Conservation (phyloP, 2,888 invertebrate genomes). For the Brachypalpus laphriformis region DNA sequence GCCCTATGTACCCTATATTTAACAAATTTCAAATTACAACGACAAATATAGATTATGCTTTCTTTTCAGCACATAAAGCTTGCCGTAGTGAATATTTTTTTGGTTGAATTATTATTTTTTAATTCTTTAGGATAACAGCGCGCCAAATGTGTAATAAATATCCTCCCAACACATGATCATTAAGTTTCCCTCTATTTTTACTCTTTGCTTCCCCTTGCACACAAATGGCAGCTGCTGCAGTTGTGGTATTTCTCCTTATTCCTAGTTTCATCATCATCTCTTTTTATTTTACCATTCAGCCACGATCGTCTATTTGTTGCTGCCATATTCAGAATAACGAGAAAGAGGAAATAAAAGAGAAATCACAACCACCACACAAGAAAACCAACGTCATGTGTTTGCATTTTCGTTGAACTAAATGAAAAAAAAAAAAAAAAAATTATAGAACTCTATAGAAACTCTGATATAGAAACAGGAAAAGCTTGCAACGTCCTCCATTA, state of each 20-base stretch:
- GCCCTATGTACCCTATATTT: too few species aligned
- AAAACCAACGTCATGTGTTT: background rate
- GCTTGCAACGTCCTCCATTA: background rate
- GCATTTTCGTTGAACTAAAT: background rate
- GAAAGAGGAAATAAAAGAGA: constrained; percentile 5
- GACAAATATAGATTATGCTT: too few species aligned
- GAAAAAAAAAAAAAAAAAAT: too few species aligned
- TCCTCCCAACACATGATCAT: background rate
- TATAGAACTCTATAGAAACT: background rate
- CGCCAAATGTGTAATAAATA: background rate
- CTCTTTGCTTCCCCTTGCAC: background rate
- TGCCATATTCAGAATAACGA: background rate
- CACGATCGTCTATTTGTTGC: background rate
- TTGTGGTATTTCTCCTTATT: background rate
- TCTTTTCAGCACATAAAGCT: too few species aligned
- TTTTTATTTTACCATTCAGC: background rate
- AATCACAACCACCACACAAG: background rate
- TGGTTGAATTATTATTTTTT: too few species aligned
- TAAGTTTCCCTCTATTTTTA: constrained; percentile 8
- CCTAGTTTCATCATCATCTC: background rate
- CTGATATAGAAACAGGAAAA: background rate
- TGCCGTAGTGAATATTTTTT: too few species aligned
- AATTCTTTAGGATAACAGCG: too few species aligned
- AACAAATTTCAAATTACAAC: too few species aligned
- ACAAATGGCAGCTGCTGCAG: background rate